These are phyloP conservation scores for Cygnus atratus DNA, from an alignment of 2,113 vertebrate genomes.

Conservation along the genomic window DNA sequence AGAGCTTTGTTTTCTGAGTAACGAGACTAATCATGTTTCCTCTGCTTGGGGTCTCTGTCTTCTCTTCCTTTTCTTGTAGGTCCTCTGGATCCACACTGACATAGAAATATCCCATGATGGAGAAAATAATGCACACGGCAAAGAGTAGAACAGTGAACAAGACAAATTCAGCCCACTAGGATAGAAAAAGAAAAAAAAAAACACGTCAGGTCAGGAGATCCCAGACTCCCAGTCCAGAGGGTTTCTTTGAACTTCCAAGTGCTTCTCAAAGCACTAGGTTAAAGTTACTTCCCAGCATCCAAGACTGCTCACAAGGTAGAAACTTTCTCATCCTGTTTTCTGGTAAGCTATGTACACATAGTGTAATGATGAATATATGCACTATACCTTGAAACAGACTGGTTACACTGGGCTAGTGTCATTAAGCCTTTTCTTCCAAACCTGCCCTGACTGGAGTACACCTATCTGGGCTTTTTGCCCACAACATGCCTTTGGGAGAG, in stretches of 20 bases:
- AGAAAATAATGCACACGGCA: constrained; percentile 90
- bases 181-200: constrained; percentile 47
- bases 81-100: constrained; percentile 82
- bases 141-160: constrained; percentile 90
- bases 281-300: not conserved
- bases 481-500: not conserved
- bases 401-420: not conserved
- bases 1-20: constrained; percentile 81
- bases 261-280: not conserved
- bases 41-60: constrained; percentile 50
- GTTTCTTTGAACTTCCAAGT: not conserved
- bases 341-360: not conserved
- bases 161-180: constrained; percentile 96
- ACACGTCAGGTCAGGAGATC: constrained; percentile 39
- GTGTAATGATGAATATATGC: not conserved
- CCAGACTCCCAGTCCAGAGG: not conserved
- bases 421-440: not conserved
- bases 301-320: not conserved
- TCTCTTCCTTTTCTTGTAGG: constrained; percentile 64
- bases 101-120: constrained; percentile 93
- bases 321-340: not conserved
- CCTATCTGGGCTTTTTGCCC: not conserved
- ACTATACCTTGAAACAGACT: not conserved
- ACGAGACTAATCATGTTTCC: constrained; percentile 63
- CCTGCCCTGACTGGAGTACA: not conserved